Percentiles rank a stretch among this genome's conserved stretches.
Conservation (phyloP, 2,113 vertebrate species). For the Gorsachius goisagi region DNA sequence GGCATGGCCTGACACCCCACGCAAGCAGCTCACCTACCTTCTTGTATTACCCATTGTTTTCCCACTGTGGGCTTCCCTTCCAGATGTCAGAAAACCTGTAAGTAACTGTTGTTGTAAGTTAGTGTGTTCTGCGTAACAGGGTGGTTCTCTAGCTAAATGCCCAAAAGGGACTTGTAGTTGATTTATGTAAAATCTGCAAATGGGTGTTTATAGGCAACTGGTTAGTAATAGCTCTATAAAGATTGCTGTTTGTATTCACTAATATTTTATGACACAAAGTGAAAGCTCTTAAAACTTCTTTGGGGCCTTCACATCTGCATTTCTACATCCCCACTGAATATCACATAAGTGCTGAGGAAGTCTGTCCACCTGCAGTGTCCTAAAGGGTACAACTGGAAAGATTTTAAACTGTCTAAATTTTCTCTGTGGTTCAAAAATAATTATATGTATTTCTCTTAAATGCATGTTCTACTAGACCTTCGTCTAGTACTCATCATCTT, state of each 20-base stretch:
- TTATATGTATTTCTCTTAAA: not conserved
- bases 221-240: not conserved
- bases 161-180: not conserved
- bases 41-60: constrained; percentile 90
- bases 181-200: not conserved
- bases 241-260: not conserved
- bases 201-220: not conserved
- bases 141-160: not conserved
- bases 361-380: not conserved
- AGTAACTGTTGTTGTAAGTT: constrained; percentile 41
- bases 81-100: constrained; percentile 92
- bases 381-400: not conserved
- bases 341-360: not conserved
- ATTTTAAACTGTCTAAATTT: not conserved
- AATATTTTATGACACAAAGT: not conserved
- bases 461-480: not conserved
- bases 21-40: constrained; percentile 88
- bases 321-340: not conserved
- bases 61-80: constrained; percentile 90
- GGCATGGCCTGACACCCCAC: constrained; percentile 87
- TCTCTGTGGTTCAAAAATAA: not conserved
- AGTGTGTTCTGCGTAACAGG: not conserved
- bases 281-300: not conserved
- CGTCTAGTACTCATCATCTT: not conserved
- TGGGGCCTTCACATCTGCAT: not conserved